Conservation (phyloP, 2,888 invertebrate genomes). For the Nemotelus nigrinus region DNA sequence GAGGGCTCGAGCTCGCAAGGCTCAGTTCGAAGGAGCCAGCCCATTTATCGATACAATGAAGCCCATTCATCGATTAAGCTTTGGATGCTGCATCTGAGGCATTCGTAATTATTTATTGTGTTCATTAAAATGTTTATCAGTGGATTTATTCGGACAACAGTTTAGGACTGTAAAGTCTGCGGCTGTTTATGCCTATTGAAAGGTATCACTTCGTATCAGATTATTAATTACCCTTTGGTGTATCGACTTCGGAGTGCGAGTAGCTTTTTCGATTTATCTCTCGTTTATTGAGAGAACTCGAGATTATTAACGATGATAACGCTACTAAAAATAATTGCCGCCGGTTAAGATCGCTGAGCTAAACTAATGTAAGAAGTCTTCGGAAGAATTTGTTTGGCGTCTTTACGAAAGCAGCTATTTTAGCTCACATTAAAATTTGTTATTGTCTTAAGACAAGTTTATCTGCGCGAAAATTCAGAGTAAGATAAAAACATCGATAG, state of each 20-base stretch:
- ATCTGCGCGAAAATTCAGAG: constrained; percentile 25
- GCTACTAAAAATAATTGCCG: constrained; percentile 22
- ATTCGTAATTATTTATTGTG: constrained; percentile 46
- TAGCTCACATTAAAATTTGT: constrained; percentile 3
- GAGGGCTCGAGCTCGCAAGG: not conserved
- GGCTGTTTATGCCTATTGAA: constrained; percentile 40
- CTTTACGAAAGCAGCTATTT: not conserved
- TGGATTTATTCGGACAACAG: constrained; percentile 45
- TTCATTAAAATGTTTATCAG: constrained; percentile 46
- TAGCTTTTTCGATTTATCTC: constrained; percentile 28
- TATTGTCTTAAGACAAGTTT: constrained; percentile 11
- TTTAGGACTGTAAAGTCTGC: constrained; percentile 32
- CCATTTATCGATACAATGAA: constrained; percentile 43
- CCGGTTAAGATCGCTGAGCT: not conserved
- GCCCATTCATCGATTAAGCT: constrained; percentile 40
- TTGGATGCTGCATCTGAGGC: constrained; percentile 31
- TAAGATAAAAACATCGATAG: constrained; percentile 16
- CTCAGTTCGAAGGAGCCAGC: constrained; percentile 11
- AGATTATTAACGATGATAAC: constrained; percentile 24
- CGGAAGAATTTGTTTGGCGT: not conserved
- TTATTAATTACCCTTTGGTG: constrained; percentile 45
- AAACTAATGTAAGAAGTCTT: not conserved
- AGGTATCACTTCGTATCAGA: constrained; percentile 45
- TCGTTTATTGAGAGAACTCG: constrained; percentile 17
- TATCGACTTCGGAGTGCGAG: constrained; percentile 14